Evolutionary conservation across 2,888 invertebrate species (phyloP).

Genomic region (Clitarchus hookeri): DNA sequence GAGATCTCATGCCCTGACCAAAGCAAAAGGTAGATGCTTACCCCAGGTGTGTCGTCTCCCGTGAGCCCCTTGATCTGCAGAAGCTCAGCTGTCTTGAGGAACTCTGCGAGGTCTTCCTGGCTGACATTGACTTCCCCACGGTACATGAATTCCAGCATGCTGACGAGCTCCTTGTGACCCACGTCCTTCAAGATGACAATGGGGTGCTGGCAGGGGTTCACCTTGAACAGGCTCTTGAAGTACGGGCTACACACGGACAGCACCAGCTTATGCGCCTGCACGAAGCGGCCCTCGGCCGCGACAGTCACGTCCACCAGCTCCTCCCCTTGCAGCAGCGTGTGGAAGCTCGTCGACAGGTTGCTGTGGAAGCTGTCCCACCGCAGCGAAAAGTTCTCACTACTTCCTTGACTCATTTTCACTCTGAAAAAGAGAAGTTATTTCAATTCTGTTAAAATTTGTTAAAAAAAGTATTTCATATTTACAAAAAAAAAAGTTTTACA

Average conservation of each 20-base stretch:
- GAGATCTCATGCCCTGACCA: too few relatives aligned
- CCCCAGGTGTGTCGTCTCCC: conserved; percentile 47
- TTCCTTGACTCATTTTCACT: conserved; percentile 34
- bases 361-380: conserved; percentile 81
- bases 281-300: conserved; percentile 74
- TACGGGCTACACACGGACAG: conserved; percentile 57
- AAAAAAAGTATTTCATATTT: too few relatives aligned
- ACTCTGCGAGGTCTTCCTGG: conserved; percentile 72
- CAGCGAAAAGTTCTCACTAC: conserved; percentile 71
- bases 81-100: conserved; percentile 73
- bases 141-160: conserved; percentile 74
- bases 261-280: conserved; percentile 75
- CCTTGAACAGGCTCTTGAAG: conserved; percentile 77
- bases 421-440: too few relatives aligned
- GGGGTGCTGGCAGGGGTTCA: conserved; percentile 52
- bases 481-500: too few relatives aligned
- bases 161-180: conserved; percentile 69
- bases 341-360: conserved; percentile 73
- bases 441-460: too few relatives aligned
- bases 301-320: conserved; percentile 78
- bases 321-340: conserved; percentile 70
- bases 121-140: conserved; percentile 74
- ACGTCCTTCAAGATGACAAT: conserved; percentile 71
- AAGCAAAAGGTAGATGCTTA: too few relatives aligned
- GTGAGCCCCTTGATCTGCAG: conserved; percentile 73